Base-by-base conservation (phyloP, 2,888 invertebrate genomes). In the Shargacucullia verbasci region DNA sequence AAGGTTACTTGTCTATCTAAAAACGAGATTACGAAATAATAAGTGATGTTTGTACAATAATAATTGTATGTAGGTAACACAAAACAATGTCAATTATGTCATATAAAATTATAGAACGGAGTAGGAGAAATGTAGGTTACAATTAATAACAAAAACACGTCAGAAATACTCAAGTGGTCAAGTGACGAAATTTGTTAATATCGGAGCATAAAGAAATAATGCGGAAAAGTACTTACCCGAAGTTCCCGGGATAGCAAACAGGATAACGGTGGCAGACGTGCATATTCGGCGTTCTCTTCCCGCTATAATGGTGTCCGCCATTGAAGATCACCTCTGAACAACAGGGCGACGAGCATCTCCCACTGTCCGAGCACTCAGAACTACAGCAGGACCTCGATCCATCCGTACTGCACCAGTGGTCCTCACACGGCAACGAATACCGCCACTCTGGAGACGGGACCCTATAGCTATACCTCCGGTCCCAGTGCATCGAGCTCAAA, bases 251-350 rank as follows among this genome's bases (percentile, higher is more conserved):
- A 81, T 91, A 91, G 76, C 94, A 94, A 37, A 81, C 73, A 14
- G 84, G 83, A 11, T 29, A 29, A 29, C 29, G 29, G 2, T 83
- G 83, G 70, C 92, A 93, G 1, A 81, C 82, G 56, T 91, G 91
- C 67, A 80, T 67, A 11, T 78, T 77, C n/a, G 80, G 71, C 7
- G 76, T 71, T 39, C 83, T 78, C 72, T 93, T 92, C 47, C 90
- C 91, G 59, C 90, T 89, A 61, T 90, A 89, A 68, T 94, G 94
- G 71, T 92, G 89, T 1, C 94, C 94, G 1, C 94, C 94, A 66
- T 94, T 94, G 82, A 94, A 94, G 72, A 94, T 94, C 71, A 92
- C 92, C 68, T 94, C 94, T 13, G 94, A 94, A 58, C 94, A 94
- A 76, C 94, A 94, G 0, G 94, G 92, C 0, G 94, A 94, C 5